Evolutionary conservation across 2,797 vertebrate species (phyloP), one percentile per base, ranked within the genome.

Genomic region (Phoeniculus purpureus): DNA sequence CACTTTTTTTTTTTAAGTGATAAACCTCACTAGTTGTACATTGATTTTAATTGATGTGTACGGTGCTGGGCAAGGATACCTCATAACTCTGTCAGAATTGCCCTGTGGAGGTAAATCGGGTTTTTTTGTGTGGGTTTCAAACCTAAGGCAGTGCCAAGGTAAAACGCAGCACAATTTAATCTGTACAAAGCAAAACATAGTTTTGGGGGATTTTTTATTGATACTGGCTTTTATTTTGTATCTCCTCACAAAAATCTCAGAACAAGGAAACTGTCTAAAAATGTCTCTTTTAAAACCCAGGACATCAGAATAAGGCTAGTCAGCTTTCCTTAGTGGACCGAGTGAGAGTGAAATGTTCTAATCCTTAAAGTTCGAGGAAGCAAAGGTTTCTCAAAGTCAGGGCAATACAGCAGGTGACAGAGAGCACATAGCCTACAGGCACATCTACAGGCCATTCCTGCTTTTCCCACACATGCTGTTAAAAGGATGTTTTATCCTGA

Each of bases 401-500:
- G 95, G 76, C 88, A 93, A 94, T 93, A 75, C 80, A 60, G 65
- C 82, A 93, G 96, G 97, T 97, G 97, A 97, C 97, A 97, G 93
- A 92, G 94, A 96, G 80, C 94, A 94, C 66, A 71, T 89, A 75
- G 97, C 97, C 97, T 79, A 83, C 89, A 93, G 97, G 97, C 89
- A 93, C 79, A 22, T 96, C 92, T 85, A 78, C 62, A 92, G 95
- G 85, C 92, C 89, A 70, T 92, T 65, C 66, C 77, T 3, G 3
- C 12, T 92, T 96, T 76, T 58, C 81, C 94, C 77, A 92, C 68
- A 92, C 65, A 45, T 37, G 26, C 90, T 94, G 68, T 92, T 94
- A 94, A 94, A 95, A 95, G 86, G 61, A 90, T 93, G 92, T 96
- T 97, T 96, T 97, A 93, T 97, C 97, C 96, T 95, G 85, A 87